phyloP scores from a whole-genome alignment of 1,140 invertebrate genomes.

The Notospermus geniculatus region DNA sequence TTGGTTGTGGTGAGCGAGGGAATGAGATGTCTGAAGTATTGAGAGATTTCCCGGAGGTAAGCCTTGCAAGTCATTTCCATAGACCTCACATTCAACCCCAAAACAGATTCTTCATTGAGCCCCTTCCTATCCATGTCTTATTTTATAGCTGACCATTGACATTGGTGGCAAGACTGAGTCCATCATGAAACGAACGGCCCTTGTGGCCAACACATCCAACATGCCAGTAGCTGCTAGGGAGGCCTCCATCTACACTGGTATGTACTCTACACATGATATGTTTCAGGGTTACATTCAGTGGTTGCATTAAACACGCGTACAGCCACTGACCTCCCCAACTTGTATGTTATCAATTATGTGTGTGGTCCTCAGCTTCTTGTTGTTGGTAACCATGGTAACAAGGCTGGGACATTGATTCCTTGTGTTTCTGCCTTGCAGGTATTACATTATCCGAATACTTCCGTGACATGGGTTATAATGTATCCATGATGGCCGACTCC shows the following conservation, averaged over 20 bases:
- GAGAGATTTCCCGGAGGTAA: conserved; percentile 91
- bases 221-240: conserved; percentile 99
- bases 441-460: conserved; percentile 99
- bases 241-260: conserved; percentile 98
- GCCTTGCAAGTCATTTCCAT: too few relatives aligned
- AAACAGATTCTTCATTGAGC: too few relatives aligned
- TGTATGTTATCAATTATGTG: too few relatives aligned
- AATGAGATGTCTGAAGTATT: conserved; percentile 96
- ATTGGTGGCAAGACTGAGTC: conserved; percentile 94
- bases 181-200: conserved; percentile 99
- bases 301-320: too few relatives aligned
- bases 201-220: conserved; percentile 99
- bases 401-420: too few relatives aligned
- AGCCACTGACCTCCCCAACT: neutral
- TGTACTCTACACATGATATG: conserved; percentile 8
- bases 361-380: too few relatives aligned
- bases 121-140: neutral
- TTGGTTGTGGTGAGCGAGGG: conserved; percentile 91
- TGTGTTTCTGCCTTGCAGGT: conserved; percentile 62
- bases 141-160: conserved; percentile 78
- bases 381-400: too few relatives aligned
- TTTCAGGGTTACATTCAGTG: too few relatives aligned
- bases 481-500: conserved; percentile 99
- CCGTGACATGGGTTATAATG: conserved; percentile 98
- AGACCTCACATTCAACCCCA: too few relatives aligned